Percentiles rank a stretch among this genome's conserved stretches.
Evolutionary conservation across 92 coral and sea anemone species (phyloP).

Genomic region (Porites lobata): DNA sequence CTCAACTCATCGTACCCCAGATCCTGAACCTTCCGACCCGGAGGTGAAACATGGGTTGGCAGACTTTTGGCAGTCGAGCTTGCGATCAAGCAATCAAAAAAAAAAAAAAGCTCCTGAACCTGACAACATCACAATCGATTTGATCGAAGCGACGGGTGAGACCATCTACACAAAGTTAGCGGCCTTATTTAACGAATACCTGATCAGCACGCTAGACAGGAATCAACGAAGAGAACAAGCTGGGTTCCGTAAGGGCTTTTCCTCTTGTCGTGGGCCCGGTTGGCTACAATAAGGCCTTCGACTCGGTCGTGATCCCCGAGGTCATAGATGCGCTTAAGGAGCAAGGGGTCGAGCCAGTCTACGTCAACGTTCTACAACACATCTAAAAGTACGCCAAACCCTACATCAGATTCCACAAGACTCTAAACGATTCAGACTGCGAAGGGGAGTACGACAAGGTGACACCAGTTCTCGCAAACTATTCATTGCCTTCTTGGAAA

Average conservation of each 20-base stretch:
- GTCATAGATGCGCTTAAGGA: neutral
- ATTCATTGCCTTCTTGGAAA: neutral
- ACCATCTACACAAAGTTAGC: neutral
- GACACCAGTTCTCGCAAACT: neutral
- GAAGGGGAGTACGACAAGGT: neutral
- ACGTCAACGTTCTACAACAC: neutral
- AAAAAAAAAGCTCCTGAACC: neutral
- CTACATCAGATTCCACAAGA: neutral
- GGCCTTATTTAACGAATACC: neutral
- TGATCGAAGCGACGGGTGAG: conserved; percentile 3
- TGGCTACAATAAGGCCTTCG: neutral
- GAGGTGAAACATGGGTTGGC: neutral
- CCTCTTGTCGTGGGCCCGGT: neutral
- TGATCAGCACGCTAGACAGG: neutral
- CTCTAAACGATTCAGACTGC: neutral
- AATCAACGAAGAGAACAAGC: conserved; percentile 1
- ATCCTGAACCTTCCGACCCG: neutral
- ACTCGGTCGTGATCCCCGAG: neutral
- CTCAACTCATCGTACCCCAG: neutral
- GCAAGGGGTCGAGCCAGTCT: conserved; percentile 18
- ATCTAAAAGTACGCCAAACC: conserved; percentile 8
- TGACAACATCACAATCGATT: neutral
- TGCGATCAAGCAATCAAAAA: neutral
- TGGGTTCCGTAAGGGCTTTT: neutral
- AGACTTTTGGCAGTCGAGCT: neutral